These are phyloP conservation scores for Mellivora capensis DNA, from an alignment of 2,113 vertebrate genomes.

Conservation along the genomic window DNA sequence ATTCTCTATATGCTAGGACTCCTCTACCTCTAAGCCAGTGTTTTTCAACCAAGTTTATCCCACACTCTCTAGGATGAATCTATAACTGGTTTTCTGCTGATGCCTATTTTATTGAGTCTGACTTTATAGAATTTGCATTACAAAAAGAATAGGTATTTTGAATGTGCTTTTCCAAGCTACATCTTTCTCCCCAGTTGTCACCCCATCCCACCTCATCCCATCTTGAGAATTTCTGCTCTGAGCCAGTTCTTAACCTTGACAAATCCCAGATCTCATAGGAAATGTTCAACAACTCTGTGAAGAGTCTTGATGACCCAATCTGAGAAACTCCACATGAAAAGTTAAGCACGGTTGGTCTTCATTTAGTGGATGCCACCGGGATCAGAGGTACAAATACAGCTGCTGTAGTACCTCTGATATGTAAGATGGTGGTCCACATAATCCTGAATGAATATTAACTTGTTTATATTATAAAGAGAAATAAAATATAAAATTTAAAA, in stretches of 20 bases:
- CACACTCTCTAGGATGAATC: background rate
- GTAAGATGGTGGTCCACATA: background rate
- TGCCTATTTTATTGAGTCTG: background rate
- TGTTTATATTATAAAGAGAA: background rate
- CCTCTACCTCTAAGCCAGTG: background rate
- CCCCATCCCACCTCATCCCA: background rate
- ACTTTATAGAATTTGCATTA: background rate
- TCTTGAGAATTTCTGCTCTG: background rate
- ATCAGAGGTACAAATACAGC: background rate
- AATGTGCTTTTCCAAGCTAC: background rate
- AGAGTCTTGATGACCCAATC: background rate
- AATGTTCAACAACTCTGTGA: background rate
- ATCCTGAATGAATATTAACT: background rate
- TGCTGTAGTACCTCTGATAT: accelerated
- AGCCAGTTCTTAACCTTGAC: background rate
- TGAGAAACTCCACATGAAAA: background rate
- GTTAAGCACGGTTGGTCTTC: background rate
- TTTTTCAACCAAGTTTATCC: background rate
- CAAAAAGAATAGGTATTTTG: background rate
- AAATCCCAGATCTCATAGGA: background rate
- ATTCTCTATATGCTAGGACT: background rate
- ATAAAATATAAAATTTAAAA: background rate
- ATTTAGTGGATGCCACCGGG: background rate
- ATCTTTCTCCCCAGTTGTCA: background rate
- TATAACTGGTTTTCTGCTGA: background rate